Percentiles rank a stretch among this genome's conserved stretches.
These are phyloP conservation scores for Thalassarche chlororhynchos DNA, from an alignment of 2,113 vertebrate genomes.

Conservation along the genomic window DNA sequence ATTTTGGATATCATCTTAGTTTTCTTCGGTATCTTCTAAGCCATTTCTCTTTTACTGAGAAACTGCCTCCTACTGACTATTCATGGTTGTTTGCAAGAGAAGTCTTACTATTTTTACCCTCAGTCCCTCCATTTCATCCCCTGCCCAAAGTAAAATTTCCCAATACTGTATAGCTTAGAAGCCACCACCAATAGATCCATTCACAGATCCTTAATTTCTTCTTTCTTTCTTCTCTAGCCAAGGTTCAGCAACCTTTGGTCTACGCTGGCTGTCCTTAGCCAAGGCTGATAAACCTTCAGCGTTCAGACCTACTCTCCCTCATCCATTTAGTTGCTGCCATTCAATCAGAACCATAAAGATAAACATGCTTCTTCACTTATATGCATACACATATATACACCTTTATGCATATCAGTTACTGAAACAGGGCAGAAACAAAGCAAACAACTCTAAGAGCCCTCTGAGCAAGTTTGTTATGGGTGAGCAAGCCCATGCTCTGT, in stretches of 20 bases:
- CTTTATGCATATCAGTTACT: neutral
- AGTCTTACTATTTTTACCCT: neutral
- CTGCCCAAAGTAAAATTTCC: neutral
- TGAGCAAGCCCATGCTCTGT: neutral
- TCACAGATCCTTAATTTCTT: neutral
- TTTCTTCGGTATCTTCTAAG: neutral
- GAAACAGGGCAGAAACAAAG: neutral
- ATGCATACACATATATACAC: rapidly evolving
- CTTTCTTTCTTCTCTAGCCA: neutral
- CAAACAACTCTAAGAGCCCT: neutral
- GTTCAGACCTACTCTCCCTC: neutral
- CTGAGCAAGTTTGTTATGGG: neutral
- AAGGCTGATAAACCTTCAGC: neutral
- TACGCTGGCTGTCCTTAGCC: neutral
- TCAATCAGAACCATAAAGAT: neutral
- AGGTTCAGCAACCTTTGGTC: neutral
- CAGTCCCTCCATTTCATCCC: neutral
- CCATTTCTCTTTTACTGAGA: neutral
- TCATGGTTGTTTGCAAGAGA: neutral
- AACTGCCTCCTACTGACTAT: neutral
- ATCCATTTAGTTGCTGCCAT: neutral
- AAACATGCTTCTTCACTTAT: neutral
- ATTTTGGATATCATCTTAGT: neutral
- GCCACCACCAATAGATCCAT: neutral
- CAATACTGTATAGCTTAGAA: neutral